These are phyloP conservation scores for Tyria jacobaeae DNA, from an alignment of 2,888 invertebrate genomes.

Conservation along the genomic window DNA sequence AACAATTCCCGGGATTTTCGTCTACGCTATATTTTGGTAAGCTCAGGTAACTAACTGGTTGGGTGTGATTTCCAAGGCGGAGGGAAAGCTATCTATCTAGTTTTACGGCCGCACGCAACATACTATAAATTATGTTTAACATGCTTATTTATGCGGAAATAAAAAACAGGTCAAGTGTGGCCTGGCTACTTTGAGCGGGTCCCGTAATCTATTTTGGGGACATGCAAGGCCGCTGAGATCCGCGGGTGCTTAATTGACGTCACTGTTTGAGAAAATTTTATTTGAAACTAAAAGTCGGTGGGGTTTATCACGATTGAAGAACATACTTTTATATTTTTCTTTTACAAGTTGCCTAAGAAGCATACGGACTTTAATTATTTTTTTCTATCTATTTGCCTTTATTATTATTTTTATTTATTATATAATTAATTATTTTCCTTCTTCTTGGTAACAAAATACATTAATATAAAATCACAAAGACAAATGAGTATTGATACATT, in stretches of 20 bases:
- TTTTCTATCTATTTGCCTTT: too few species aligned
- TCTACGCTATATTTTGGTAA: constrained; percentile 12
- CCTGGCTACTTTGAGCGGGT: constrained; percentile 11
- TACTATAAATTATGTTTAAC: constrained; percentile 45
- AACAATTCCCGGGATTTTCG: constrained; percentile 1
- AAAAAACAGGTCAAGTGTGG: constrained; percentile 42
- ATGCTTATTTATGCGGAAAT: constrained; percentile 47
- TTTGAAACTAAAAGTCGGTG: constrained; percentile 9
- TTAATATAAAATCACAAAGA: neutral
- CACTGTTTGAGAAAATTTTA: constrained; percentile 6
- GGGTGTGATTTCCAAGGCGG: constrained; percentile 17
- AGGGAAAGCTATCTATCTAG: constrained; percentile 34
- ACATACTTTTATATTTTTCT: neutral
- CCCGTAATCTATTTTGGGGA: constrained; percentile 21
- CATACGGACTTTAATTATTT: too few species aligned
- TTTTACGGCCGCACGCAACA: constrained; percentile 40
- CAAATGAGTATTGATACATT: neutral
- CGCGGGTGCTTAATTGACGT: constrained; percentile 9
- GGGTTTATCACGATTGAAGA: neutral
- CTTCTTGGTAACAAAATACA: too few species aligned
- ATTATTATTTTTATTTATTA: too few species aligned
- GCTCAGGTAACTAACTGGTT: constrained; percentile 14
- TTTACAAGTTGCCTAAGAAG: too few species aligned
- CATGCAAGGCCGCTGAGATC: neutral
- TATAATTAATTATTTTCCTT: too few species aligned